These are phyloP conservation scores for Cyprinella venusta DNA, from an alignment of 2,797 vertebrate genomes.

Conservation along the genomic window DNA sequence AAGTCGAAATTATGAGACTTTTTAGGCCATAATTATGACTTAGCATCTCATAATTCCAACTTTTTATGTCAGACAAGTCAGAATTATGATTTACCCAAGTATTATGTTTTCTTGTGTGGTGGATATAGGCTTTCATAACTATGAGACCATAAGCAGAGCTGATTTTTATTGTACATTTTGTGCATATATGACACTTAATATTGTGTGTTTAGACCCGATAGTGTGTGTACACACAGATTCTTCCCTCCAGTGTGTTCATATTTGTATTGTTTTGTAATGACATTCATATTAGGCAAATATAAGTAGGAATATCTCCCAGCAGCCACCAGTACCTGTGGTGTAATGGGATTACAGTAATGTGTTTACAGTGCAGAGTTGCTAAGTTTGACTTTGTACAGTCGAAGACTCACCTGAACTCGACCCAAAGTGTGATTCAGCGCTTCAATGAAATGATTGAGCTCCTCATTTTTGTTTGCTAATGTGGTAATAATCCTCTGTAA, in stretches of 20 bases:
- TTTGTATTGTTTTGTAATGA: background rate
- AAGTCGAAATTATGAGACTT: background rate
- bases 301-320: background rate
- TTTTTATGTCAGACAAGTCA: too few species aligned
- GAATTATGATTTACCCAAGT: too few species aligned
- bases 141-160: too few species aligned
- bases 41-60: too few species aligned
- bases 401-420: conserved; percentile 85
- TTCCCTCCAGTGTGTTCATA: background rate
- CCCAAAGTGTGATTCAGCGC: conserved; percentile 81
- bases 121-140: too few species aligned
- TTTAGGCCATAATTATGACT: background rate
- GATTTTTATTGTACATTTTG: too few species aligned
- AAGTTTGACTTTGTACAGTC: background rate
- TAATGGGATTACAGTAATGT: background rate
- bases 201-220: background rate
- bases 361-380: too few species aligned
- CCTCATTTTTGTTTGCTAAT: conserved; percentile 90
- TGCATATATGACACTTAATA: background rate
- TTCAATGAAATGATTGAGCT: conserved; percentile 91
- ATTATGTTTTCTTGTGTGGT: too few species aligned
- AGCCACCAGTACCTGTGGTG: background rate
- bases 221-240: background rate
- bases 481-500: conserved; percentile 92
- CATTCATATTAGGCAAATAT: background rate